Conservation (phyloP, 2,113 vertebrate genomes). For the Picathartes gymnocephalus region DNA sequence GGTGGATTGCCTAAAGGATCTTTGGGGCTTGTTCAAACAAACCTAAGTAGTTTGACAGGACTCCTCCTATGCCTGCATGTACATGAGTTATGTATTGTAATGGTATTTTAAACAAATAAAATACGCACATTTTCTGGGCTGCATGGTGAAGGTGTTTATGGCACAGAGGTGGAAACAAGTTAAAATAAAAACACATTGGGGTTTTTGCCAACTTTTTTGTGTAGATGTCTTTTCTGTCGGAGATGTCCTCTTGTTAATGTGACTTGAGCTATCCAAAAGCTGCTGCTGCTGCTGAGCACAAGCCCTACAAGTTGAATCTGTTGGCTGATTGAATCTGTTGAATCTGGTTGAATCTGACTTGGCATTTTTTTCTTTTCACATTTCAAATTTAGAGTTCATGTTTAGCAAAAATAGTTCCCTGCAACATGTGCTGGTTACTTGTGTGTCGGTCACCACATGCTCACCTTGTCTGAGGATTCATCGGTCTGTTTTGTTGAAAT, state of each 20-base stretch:
- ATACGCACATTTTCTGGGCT: fast-evolving
- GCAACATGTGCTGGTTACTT: background rate
- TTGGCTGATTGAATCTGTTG: background rate
- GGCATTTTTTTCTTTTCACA: background rate
- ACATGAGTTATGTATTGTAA: background rate
- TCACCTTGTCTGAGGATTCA: background rate
- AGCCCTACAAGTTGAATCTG: background rate
- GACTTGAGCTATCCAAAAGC: background rate
- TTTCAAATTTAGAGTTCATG: background rate
- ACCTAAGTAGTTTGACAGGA: background rate
- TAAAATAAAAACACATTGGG: background rate
- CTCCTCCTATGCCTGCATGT: background rate
- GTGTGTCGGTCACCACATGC: background rate
- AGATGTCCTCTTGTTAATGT: background rate
- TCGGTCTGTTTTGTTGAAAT: background rate
- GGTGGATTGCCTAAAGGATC: background rate
- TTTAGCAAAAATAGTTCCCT: background rate
- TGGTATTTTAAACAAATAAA: background rate
- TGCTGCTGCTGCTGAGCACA: background rate
- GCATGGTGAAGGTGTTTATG: background rate
- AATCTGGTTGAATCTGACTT: too few species aligned
- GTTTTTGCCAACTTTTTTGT: background rate
- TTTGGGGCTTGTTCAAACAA: background rate
- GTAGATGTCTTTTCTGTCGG: background rate
- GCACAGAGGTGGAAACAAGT: background rate